These are phyloP conservation scores for Aptenodytes forsteri DNA, from an alignment of 2,113 vertebrate genomes.

Conservation along the genomic window DNA sequence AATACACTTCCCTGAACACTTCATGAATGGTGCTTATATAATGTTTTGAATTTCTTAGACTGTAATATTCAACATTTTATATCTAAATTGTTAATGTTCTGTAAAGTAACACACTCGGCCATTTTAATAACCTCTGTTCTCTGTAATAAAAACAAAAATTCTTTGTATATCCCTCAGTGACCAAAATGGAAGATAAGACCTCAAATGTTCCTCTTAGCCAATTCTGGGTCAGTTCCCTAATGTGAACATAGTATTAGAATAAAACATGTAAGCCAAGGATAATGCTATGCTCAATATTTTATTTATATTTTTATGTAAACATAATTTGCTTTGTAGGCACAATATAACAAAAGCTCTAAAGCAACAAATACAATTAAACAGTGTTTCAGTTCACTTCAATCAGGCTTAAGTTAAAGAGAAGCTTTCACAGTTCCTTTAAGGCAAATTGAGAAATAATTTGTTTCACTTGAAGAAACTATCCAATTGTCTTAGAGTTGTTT, in stretches of 20 bases:
- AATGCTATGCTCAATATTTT: conserved; percentile 88
- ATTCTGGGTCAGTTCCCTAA: background rate
- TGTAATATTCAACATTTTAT: background rate
- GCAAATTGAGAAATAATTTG: conserved; percentile 75
- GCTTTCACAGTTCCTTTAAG: conserved; percentile 78
- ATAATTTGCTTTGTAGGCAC: conserved; percentile 86
- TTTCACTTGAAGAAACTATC: conserved; percentile 55
- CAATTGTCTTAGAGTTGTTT: conserved; percentile 33
- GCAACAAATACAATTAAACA: conserved; percentile 84
- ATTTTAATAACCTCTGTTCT: background rate
- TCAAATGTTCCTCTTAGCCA: background rate
- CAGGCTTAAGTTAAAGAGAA: conserved; percentile 75
- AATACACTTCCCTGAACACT: background rate
- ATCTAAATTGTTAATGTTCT: background rate
- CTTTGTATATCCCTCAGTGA: background rate
- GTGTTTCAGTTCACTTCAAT: conserved; percentile 74
- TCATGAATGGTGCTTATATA: background rate
- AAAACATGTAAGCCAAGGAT: background rate
- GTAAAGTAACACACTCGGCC: background rate
- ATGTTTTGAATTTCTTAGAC: background rate
- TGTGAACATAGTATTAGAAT: background rate
- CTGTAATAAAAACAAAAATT: background rate
- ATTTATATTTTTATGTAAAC: conserved; percentile 92
- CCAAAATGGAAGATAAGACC: background rate
- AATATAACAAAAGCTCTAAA: conserved; percentile 88